Evolutionary conservation across 2,888 invertebrate genomes (phyloP), one percentile per base, ranked within the genome.

Genomic region (Rhynchonema sp.): DNA sequence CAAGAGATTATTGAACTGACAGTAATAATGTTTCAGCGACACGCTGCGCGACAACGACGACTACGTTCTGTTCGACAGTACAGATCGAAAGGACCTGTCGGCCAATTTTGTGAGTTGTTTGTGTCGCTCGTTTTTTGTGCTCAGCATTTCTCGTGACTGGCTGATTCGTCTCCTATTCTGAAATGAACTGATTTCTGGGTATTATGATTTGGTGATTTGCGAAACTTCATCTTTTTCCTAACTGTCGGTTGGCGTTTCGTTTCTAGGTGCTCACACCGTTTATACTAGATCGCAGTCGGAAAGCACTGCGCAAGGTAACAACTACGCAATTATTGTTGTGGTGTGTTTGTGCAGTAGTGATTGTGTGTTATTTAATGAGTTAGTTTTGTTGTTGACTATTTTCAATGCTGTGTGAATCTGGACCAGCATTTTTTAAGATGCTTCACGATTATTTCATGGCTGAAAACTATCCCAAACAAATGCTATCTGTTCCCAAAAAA

Each of bases 221-320:
- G 38, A 38, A 38, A 38, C 6, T 38, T n/a, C n/a, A n/a, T n/a
- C n/a, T n/a, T n/a, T n/a, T n/a, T n/a, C n/a, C n/a, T n/a, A n/a
- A n/a, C n/a, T n/a, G n/a, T n/a, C n/a, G n/a, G n/a, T n/a, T n/a
- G n/a, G n/a, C n/a, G n/a, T 38, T 38, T 38, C 9, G 17, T 13
- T 13, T 13, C 17, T 63, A 65, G 60, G 60, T 55, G 59, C 29
- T 70, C 25, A 69, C 88, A 82, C 87, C 87, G 77, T 86, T 87
- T 82, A 86, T 92, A 78, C 82, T 90, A 80, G 90, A 91, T 79
- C 85, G 91, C 80, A 92, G 91, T 80, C 86, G 87, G 79, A 86
- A 87, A 81, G 85, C 90, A 79, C 83, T 92, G 80, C 84, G 84
- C 81, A 87, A 88, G 90, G 91, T 92, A 86, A 86, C n/a, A n/a